phyloP scores from a whole-genome alignment of 2,113 vertebrate genomes.

The Myiozetetes cayanensis region DNA sequence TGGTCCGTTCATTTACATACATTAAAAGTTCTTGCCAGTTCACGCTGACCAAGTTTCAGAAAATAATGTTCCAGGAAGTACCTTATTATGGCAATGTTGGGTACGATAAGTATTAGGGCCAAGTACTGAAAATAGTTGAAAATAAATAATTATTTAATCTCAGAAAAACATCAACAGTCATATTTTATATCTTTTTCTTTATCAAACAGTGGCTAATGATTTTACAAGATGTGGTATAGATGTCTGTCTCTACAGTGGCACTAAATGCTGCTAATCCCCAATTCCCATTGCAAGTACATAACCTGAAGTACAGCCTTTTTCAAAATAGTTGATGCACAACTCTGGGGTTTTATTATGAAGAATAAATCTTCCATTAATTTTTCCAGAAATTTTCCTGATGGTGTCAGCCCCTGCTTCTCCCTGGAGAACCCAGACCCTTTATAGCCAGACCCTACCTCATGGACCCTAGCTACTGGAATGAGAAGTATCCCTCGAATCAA shows the following conservation, averaged over 20 bases:
- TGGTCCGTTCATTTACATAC: fast-evolving
- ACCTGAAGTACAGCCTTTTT: background rate
- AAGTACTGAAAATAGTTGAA: background rate
- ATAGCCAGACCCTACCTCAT: background rate
- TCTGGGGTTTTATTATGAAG: background rate
- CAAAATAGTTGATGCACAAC: background rate
- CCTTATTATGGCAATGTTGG: background rate
- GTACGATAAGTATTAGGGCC: background rate
- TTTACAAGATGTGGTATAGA: background rate
- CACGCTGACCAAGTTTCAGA: background rate
- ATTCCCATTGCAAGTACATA: background rate
- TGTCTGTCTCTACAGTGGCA: background rate
- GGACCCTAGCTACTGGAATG: background rate
- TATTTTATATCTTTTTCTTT: background rate
- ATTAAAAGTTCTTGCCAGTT: background rate
- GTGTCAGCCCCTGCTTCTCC: background rate
- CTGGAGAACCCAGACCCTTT: background rate
- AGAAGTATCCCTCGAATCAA: background rate
- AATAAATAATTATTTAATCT: background rate
- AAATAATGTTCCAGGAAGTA: background rate
- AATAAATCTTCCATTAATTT: background rate
- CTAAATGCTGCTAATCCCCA: background rate
- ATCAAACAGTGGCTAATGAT: background rate
- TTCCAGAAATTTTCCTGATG: background rate
- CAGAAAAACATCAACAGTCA: background rate